Evolutionary conservation across 2,113 vertebrate genomes (phyloP).

Genomic region (Ceyx melanurus): DNA sequence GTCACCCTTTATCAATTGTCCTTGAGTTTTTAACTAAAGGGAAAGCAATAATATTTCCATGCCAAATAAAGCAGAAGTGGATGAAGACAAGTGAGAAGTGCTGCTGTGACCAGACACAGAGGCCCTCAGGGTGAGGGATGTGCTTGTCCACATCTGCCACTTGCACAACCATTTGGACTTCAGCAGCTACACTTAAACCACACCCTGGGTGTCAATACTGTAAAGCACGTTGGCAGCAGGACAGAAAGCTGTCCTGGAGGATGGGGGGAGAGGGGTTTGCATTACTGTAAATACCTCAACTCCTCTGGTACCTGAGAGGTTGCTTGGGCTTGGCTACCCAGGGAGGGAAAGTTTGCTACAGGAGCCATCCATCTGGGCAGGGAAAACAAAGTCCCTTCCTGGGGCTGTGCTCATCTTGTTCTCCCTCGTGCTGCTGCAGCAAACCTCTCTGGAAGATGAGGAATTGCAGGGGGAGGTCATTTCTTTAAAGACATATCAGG

Average conservation of each 20-base stretch:
- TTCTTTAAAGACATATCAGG: not conserved
- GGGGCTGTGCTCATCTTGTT: fast-evolving
- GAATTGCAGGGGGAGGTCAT: not conserved
- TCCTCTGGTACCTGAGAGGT: not conserved
- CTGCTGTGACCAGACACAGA: fast-evolving
- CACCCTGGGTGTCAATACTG: not conserved
- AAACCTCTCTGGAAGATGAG: not conserved
- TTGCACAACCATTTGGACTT: not conserved
- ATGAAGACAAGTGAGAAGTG: not conserved
- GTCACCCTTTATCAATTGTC: not conserved
- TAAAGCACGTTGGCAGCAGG: not conserved
- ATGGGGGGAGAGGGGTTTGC: too few species aligned
- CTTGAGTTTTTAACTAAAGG: not conserved
- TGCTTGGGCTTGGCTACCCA: not conserved
- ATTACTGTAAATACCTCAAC: not conserved
- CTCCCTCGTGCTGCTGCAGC: not conserved
- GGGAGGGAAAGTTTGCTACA: fast-evolving
- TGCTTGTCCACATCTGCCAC: fast-evolving
- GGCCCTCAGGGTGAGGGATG: not conserved
- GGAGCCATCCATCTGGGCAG: not conserved
- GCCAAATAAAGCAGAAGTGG: not conserved
- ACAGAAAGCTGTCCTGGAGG: not conserved
- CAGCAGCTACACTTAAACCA: not conserved
- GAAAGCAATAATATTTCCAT: not conserved
- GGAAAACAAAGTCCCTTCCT: not conserved